A percentile compares a stretch with the other conserved stretches of the same genome.
Evolutionary conservation across 2,113 vertebrate genomes (phyloP).

Genomic region (Rhizomys pruinosus): DNA sequence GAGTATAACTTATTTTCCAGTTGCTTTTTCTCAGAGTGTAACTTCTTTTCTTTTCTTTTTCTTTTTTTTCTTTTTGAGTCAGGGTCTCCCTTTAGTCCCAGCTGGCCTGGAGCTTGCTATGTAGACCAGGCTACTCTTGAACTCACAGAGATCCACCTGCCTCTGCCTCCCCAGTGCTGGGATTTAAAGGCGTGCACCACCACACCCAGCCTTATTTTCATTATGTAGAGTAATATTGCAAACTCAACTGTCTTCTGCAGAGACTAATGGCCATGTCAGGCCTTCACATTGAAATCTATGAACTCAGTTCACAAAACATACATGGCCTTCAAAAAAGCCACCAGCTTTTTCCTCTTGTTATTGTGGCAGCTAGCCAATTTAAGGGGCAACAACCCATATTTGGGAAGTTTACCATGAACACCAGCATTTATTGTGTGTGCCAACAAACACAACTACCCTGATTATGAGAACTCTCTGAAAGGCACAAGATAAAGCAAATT

Average conservation of each 20-base stretch:
- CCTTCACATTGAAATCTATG: neutral
- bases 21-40: too few species aligned
- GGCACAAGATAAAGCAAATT: slow-evolving; percentile 40
- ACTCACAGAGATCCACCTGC: too few species aligned
- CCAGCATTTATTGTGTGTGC: neutral
- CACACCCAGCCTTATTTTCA: too few species aligned
- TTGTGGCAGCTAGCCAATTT: neutral
- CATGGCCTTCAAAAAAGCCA: neutral
- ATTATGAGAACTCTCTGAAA: slow-evolving; percentile 14
- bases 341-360: neutral
- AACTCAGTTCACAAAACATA: slow-evolving; percentile 9
- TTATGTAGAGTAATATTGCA: neutral
- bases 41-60: too few species aligned
- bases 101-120: too few species aligned
- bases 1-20: slow-evolving; percentile 40
- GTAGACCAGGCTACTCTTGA: too few species aligned
- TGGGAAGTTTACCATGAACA: neutral
- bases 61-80: too few species aligned
- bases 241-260: slow-evolving; percentile 31
- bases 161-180: too few species aligned
- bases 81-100: too few species aligned
- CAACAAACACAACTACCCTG: neutral
- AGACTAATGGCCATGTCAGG: neutral
- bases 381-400: neutral
- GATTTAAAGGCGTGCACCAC: too few species aligned